Conservation (phyloP, 2,113 vertebrate genomes). For the Corvus cornix region DNA sequence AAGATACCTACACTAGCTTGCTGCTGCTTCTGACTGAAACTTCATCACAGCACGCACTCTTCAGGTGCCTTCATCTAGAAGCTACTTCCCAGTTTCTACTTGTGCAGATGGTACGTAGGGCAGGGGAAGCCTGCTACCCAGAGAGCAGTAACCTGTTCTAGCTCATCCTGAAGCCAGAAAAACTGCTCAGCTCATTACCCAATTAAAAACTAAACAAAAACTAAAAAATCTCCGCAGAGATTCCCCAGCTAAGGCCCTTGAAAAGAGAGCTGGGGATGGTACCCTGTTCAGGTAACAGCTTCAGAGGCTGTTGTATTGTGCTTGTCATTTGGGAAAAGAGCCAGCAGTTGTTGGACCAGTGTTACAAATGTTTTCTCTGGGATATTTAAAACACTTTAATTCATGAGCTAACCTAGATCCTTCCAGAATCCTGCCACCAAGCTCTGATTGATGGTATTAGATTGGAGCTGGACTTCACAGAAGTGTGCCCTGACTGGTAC, state of each 20-base stretch:
- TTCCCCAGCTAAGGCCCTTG: constrained; percentile 70
- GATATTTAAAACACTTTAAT: neutral
- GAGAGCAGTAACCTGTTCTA: constrained; percentile 47
- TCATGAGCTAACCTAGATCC: constrained; percentile 19
- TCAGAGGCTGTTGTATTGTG: constrained; percentile 78
- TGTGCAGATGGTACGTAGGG: neutral
- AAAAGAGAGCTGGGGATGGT: constrained; percentile 67
- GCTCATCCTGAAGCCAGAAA: constrained; percentile 53
- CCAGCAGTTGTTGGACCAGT: constrained; percentile 41
- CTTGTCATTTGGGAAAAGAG: constrained; percentile 76
- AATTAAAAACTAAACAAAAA: constrained; percentile 65
- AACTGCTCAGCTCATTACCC: constrained; percentile 71
- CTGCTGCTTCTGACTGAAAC: neutral
- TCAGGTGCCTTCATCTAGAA: constrained; percentile 39
- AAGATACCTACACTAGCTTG: constrained; percentile 23
- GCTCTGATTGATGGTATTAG: neutral
- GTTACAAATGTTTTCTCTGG: constrained; percentile 43
- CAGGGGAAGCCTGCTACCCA: constrained; percentile 20
- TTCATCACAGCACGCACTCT: neutral
- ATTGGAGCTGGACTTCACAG: neutral
- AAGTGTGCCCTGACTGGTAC: neutral
- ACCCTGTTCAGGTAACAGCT: constrained; percentile 79
- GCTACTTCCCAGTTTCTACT: constrained; percentile 44
- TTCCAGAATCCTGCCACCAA: constrained; percentile 10
- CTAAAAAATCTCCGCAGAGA: constrained; percentile 65